Conservation (phyloP, 2,888 invertebrate genomes). For the Argynnis bischoffii region DNA sequence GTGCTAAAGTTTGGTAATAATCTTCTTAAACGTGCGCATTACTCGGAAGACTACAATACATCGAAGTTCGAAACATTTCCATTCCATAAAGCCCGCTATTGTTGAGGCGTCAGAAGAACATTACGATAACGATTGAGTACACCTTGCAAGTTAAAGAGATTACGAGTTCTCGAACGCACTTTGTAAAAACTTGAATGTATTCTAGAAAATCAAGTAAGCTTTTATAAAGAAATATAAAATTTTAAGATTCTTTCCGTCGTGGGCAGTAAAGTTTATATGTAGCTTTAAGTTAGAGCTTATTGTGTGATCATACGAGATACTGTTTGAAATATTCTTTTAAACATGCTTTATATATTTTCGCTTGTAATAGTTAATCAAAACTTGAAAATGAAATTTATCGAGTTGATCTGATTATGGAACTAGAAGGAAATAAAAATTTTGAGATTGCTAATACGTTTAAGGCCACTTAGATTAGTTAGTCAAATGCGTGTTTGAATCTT, state of each 20-base stretch:
- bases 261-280: no score
- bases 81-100: constrained; percentile 38
- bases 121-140: constrained; percentile 39
- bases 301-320: not conserved
- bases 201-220: constrained; percentile 17
- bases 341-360: no score
- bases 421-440: no score
- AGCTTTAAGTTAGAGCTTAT: not conserved
- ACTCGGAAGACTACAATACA: constrained; percentile 40
- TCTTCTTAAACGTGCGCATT: constrained; percentile 40
- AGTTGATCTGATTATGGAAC: no score
- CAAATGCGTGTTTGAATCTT: no score
- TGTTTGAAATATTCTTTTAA: no score
- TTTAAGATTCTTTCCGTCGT: not conserved
- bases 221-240: not conserved
- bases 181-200: constrained; percentile 32
- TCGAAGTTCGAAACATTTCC: constrained; percentile 40
- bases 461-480: no score
- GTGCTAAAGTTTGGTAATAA: constrained; percentile 40
- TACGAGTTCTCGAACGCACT: constrained; percentile 34
- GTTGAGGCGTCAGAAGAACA: constrained; percentile 29
- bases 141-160: constrained; percentile 36
- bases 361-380: no score
- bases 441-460: no score
- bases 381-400: no score